These are phyloP conservation scores for Helicoverpa assulta DNA, from an alignment of 2,888 invertebrate genomes.

Conservation along the genomic window DNA sequence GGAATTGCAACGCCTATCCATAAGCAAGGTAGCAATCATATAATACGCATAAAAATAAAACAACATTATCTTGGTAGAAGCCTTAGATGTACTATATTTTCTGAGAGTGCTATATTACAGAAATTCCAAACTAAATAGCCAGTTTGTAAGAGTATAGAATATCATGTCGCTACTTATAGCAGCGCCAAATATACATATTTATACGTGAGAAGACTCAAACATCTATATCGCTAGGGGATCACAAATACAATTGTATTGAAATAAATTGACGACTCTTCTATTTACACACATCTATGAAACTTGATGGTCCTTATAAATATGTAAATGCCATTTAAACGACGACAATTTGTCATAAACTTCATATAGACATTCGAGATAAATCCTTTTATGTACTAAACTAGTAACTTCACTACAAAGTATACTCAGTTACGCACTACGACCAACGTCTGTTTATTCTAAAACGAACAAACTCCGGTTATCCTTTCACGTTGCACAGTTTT, in stretches of 20 bases:
- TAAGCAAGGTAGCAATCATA: not conserved
- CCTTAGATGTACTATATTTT: not conserved
- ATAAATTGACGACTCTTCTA: conserved; percentile 49
- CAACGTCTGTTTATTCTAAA: conserved; percentile 78
- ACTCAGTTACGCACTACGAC: conserved; percentile 6
- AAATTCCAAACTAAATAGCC: not conserved
- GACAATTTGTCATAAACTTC: conserved; percentile 23
- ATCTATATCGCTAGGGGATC: conserved; percentile 18
- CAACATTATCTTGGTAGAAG: not conserved
- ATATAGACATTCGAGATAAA: conserved; percentile 30
- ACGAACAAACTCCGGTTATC: conserved; percentile 77
- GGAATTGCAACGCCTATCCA: not conserved
- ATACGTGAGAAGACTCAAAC: not conserved
- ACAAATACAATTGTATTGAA: conserved; percentile 45
- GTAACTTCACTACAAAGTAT: conserved; percentile 31
- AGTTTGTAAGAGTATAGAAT: not conserved
- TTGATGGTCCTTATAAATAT: conserved; percentile 14
- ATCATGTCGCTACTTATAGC: conserved; percentile 1
- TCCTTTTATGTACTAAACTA: conserved; percentile 17
- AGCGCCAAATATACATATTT: not conserved
- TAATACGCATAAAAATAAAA: not conserved
- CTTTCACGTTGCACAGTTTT: conserved; percentile 52
- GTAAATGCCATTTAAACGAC: conserved; percentile 44
- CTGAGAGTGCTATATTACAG: not conserved
- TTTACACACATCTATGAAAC: conserved; percentile 35